These are phyloP conservation scores for Leptopilina drosophilae DNA, from an alignment of 2,888 invertebrate species.

Conservation along the genomic window DNA sequence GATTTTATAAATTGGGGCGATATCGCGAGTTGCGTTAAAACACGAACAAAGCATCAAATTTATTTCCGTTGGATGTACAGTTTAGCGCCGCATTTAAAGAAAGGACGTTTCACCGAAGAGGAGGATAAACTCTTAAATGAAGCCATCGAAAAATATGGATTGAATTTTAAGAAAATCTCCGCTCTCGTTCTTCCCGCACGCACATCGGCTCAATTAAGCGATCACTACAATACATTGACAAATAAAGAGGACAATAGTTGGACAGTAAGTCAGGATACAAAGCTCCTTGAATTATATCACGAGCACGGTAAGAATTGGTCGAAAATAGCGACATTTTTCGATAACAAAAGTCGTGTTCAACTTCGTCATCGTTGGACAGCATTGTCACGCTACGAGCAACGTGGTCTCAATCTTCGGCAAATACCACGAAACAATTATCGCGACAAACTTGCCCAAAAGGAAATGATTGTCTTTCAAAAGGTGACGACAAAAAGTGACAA, in stretches of 20 bases:
- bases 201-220: constrained; percentile 81
- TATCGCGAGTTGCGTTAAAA: constrained; percentile 82
- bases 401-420: constrained; percentile 50
- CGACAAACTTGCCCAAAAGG: background rate
- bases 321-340: constrained; percentile 78
- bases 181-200: constrained; percentile 81
- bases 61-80: constrained; percentile 79
- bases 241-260: constrained; percentile 77
- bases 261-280: constrained; percentile 81
- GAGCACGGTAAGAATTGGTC: constrained; percentile 79
- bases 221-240: constrained; percentile 80
- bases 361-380: constrained; percentile 81
- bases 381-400: constrained; percentile 70
- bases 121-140: constrained; percentile 84
- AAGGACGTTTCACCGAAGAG: constrained; percentile 82
- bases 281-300: constrained; percentile 78
- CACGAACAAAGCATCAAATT: constrained; percentile 82
- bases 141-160: constrained; percentile 81
- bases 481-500: background rate
- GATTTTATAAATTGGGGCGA: constrained; percentile 86
- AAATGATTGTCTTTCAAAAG: constrained; percentile 2
- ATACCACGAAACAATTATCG: constrained; percentile 42
- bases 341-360: constrained; percentile 80
- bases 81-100: constrained; percentile 77
- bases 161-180: constrained; percentile 80